Percentiles rank a stretch among this genome's conserved stretches.
Conservation (phyloP, 2,888 invertebrate species). For the Chrysolina haemoptera region DNA sequence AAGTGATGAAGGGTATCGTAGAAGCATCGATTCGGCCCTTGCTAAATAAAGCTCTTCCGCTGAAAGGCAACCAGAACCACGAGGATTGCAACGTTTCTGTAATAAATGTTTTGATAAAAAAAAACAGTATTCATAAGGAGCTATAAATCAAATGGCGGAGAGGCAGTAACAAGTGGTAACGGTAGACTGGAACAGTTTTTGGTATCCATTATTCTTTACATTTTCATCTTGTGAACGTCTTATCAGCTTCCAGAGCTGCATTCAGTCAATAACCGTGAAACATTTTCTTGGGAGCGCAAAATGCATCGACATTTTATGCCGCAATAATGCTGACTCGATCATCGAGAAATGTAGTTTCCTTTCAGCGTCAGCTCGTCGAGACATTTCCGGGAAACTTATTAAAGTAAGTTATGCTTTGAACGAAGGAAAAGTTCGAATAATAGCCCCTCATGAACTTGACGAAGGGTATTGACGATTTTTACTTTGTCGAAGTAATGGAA, state of each 20-base stretch:
- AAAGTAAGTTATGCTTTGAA: slow-evolving; percentile 16
- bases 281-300: not conserved
- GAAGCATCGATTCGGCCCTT: too few relatives aligned
- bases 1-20: too few relatives aligned
- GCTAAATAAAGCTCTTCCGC: too few relatives aligned
- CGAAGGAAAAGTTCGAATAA: slow-evolving; percentile 20
- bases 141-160: too few relatives aligned
- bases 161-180: too few relatives aligned
- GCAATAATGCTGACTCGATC: slow-evolving; percentile 18
- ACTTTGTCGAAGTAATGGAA: slow-evolving; percentile 12
- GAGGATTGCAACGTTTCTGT: too few relatives aligned
- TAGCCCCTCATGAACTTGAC: slow-evolving; percentile 3
- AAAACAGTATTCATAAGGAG: too few relatives aligned
- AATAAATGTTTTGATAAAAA: too few relatives aligned
- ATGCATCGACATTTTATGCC: slow-evolving; percentile 15
- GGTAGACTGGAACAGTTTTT: too few relatives aligned
- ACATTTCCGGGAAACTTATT: slow-evolving; percentile 26
- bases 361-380: slow-evolving; percentile 14
- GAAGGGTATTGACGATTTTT: slow-evolving; percentile 26
- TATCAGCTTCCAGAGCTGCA: not conserved
- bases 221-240: not conserved
- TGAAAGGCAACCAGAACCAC: too few relatives aligned
- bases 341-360: slow-evolving; percentile 7
- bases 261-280: not conserved
- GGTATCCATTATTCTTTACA: not conserved